These are phyloP conservation scores for Stictonetta naevosa DNA, from an alignment of 2,113 vertebrate species.

Conservation along the genomic window DNA sequence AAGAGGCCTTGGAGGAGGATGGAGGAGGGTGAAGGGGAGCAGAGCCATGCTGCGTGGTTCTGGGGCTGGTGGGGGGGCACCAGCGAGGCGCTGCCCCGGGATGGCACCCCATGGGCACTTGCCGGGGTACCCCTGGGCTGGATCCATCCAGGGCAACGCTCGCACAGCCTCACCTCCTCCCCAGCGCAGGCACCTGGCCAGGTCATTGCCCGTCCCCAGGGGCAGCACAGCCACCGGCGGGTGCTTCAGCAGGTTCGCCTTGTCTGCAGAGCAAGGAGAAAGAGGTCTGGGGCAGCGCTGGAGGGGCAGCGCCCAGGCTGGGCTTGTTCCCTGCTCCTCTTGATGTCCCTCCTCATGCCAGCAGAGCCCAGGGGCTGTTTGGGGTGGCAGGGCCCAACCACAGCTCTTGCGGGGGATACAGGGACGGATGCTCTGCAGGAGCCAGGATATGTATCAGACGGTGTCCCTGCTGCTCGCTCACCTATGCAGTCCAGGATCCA, in stretches of 20 bases:
- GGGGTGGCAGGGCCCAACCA: background rate
- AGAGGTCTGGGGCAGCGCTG: background rate
- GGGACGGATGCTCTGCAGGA: no score
- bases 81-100: fast-evolving
- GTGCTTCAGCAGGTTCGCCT: conserved; percentile 74
- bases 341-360: background rate
- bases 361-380: fast-evolving
- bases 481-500: conserved; percentile 85
- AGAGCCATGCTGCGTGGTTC: fast-evolving
- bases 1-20: fast-evolving
- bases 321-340: background rate
- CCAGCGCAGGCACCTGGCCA: conserved; percentile 83
- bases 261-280: conserved; percentile 69
- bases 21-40: background rate
- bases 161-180: conserved; percentile 76
- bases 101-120: background rate
- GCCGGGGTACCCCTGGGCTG: fast-evolving
- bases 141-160: fast-evolving
- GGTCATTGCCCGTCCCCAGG: conserved; percentile 82
- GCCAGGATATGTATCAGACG: background rate
- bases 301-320: background rate
- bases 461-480: background rate
- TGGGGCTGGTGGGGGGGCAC: fast-evolving
- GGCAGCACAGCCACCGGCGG: conserved; percentile 79
- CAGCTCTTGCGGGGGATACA: fast-evolving